Percentiles rank a stretch among this genome's conserved stretches.
These are phyloP conservation scores for Mnemiopsis leidyi DNA, from an alignment of 37 sponge, comb jelly and placozoan genomes.

Conservation along the genomic window DNA sequence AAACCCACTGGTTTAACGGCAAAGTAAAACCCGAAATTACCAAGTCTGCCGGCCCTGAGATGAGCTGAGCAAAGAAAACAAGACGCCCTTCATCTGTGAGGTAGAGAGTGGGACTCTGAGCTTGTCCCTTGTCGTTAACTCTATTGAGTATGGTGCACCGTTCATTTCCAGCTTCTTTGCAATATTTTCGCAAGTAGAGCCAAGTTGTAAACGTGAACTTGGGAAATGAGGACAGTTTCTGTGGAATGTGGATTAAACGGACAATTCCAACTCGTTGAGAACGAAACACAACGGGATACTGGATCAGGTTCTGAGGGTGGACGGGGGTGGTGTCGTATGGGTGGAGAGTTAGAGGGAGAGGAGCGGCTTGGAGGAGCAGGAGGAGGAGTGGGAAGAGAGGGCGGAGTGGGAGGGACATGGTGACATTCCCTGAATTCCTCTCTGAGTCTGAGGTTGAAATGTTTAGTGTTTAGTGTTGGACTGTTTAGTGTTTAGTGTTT, in stretches of 20 bases:
- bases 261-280: constrained; percentile 47
- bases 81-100: not conserved
- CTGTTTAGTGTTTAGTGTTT: no score
- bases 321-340: constrained; percentile 35
- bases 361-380: not conserved
- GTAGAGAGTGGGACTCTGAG: constrained; percentile 17
- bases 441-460: not conserved
- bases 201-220: constrained; percentile 45
- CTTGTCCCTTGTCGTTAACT: not conserved
- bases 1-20: constrained; percentile 45
- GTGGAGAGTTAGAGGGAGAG: not conserved
- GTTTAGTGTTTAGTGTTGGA: no score
- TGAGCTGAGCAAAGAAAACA: not conserved
- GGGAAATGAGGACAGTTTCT: not conserved
- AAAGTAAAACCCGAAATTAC: constrained; percentile 44
- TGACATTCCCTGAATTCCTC: not conserved
- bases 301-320: constrained; percentile 7
- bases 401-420: not conserved
- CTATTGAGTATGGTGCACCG: constrained; percentile 21
- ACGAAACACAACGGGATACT: not conserved
- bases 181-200: not conserved
- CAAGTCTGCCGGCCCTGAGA: constrained; percentile 3
- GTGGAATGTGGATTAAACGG: not conserved
- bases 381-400: not conserved
- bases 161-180: constrained; percentile 19